Evolutionary conservation across 2,888 invertebrate species (phyloP).

Genomic region (Synanthedon vespiformis): DNA sequence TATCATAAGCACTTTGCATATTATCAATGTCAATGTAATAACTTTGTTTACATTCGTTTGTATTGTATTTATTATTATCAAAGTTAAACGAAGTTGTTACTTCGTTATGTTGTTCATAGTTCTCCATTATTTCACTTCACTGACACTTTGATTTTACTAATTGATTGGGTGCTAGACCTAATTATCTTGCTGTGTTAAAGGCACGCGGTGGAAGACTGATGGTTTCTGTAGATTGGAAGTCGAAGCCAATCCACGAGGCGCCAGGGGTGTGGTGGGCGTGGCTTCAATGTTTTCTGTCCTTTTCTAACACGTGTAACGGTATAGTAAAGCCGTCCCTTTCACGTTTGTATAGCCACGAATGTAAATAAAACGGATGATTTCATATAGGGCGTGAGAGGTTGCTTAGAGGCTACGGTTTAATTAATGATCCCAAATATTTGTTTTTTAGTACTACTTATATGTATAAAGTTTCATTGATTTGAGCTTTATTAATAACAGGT

Average conservation of each 20-base stretch:
- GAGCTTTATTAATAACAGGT: too few species aligned
- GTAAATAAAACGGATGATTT: slow-evolving; percentile 60
- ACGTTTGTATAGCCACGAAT: slow-evolving; percentile 37
- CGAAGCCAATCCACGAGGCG: slow-evolving; percentile 50
- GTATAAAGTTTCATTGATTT: too few species aligned
- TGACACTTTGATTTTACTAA: slow-evolving; percentile 30
- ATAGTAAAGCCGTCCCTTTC: slow-evolving; percentile 20
- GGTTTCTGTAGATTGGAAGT: slow-evolving; percentile 36
- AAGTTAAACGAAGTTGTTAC: slow-evolving; percentile 47
- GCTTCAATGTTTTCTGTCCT: slow-evolving; percentile 25
- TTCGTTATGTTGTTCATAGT: slow-evolving; percentile 52
- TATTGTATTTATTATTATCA: slow-evolving; percentile 40
- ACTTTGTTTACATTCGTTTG: slow-evolving; percentile 39
- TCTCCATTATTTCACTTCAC: slow-evolving; percentile 38
- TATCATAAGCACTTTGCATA: slow-evolving; percentile 3
- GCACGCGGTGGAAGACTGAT: slow-evolving; percentile 57
- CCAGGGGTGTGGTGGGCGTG: slow-evolving; percentile 40
- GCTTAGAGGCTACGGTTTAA: not conserved
- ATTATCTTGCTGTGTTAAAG: slow-evolving; percentile 35
- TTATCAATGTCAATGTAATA: slow-evolving; percentile 27
- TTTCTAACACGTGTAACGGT: slow-evolving; percentile 11
- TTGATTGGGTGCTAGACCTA: slow-evolving; percentile 23
- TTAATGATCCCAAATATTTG: too few species aligned
- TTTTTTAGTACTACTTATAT: too few species aligned
- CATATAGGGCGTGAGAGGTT: slow-evolving; percentile 19